Evolutionary conservation across 2,888 invertebrate genomes (phyloP), one percentile per base, ranked within the genome.

Genomic region (Cosmia pyralina): DNA sequence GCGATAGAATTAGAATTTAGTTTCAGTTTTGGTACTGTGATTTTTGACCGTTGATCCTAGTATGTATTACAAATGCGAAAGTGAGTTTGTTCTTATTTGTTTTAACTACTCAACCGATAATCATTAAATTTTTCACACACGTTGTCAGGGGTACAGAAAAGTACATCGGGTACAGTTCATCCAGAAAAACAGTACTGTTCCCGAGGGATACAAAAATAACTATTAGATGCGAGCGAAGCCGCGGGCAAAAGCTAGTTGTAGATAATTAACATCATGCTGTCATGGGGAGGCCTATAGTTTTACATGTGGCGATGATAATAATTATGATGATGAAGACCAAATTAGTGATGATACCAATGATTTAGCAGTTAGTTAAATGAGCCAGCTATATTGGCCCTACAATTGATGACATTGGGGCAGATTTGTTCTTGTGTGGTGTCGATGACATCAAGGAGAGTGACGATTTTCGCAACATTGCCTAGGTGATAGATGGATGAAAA

Each of bases 1-100:
- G 2, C 13, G 55, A 67, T 69, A 22, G 8, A 57, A 50, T 50
- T 58, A 50, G 28, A 69, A 57, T 50, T 77, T 77, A 13, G 44
- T 22, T 77, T 50, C n/a, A 46, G 19, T 17, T 22, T 22, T 19
- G n/a, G 1, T 17, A 4, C 11, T 41, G 15, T 60, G 17, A 41
- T 0, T 22, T 41, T 28, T 28, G 17, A 34, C 15, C 2, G 22
- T 41, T 59, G 28, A 28, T 3, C 28, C 28, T 28, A 28, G 3
- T 28, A 28, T 2, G 28, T 28, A 28, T 28, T 28, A 28, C 28
- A 28, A 28, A 28, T 28, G 28, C 28, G 28, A 28, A 28, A 28
- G 3, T 3, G 28, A 28, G 28, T 28, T 28, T 28, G 28, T 28
- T 28, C n/a, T n/a, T 28, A 28, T 28, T 28, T 28, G 28, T 28